A percentile compares a stretch with the other conserved stretches of the same genome.
These are phyloP conservation scores for Tiaroga cobitis DNA, from an alignment of 2,797 vertebrate genomes.

Conservation along the genomic window DNA sequence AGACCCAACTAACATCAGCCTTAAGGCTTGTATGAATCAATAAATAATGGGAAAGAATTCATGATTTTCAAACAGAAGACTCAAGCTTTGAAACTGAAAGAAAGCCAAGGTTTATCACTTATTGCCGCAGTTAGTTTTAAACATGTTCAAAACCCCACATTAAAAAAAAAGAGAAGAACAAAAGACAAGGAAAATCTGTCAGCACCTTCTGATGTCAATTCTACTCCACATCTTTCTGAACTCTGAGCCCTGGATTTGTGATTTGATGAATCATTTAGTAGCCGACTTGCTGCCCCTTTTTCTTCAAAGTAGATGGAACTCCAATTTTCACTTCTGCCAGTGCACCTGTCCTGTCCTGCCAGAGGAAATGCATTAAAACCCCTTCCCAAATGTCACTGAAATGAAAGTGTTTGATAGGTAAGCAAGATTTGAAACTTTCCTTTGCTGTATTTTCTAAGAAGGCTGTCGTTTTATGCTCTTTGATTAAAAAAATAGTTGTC, in stretches of 20 bases:
- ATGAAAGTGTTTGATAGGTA: conserved; percentile 15
- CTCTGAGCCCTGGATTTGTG: conserved; percentile 34
- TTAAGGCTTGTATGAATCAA: conserved; percentile 17
- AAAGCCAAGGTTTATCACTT: neutral
- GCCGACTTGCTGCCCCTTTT: conserved; percentile 16
- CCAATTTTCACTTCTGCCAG: conserved; percentile 6
- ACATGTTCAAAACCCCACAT: neutral
- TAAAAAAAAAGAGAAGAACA: conserved; percentile 29
- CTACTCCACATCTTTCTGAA: conserved; percentile 7
- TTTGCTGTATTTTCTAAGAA: conserved; percentile 7
- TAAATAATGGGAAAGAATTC: conserved; percentile 12
- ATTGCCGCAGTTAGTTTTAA: conserved; percentile 3
- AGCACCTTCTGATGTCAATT: conserved; percentile 25
- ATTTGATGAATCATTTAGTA: conserved; percentile 39
- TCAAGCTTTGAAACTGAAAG: conserved; percentile 16
- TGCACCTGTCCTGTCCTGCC: neutral
- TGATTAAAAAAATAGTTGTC: neutral
- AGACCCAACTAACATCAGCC: conserved; percentile 7
- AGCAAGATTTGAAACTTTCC: conserved; percentile 9
- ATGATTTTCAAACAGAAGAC: conserved; percentile 1
- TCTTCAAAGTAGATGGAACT: conserved; percentile 32
- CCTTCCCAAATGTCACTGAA: conserved; percentile 11
- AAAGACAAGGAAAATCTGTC: conserved; percentile 10
- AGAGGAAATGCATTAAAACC: conserved; percentile 20
- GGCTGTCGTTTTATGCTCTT: neutral